Evolutionary conservation across 2,797 vertebrate species (phyloP), one percentile per base, ranked within the genome.

Genomic region (Gymnoscopelus braueri): DNA sequence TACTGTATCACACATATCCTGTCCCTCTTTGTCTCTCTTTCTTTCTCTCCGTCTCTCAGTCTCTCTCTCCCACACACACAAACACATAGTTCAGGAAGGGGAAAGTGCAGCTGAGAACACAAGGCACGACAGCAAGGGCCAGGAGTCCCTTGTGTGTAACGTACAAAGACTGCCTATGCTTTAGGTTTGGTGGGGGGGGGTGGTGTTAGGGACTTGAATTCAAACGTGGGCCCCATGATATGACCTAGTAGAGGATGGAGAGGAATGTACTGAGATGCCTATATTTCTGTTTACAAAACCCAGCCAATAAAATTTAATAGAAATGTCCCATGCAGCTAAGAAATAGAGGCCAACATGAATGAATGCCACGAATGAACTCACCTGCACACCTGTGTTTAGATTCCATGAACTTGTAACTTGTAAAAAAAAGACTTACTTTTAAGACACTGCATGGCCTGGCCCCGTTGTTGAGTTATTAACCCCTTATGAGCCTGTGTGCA

Each of bases 81-180:
- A 12, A 19, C 32, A 60, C n/a, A n/a, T 15, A 48, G 65, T 4
- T 52, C 47, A 64, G 55, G 52, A 76, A 65, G 19, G 50, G 68
- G 48, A 76, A 62, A 71, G 66, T 58, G 63, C 78, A 80, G 76
- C 83, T 81, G 77, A 79, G 74, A 80, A 75, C 73, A 85, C 80
- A 80, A 60, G 63, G 35, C 76, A 52, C 5, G 1, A 50, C 65
- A 66, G 53, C 53, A 58, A 44, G 55, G 62, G 52, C 66, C n/a
- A 44, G 63, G 52, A 59, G 74, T 70, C 70, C 69, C 76, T 52
- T 19, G 53, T 69, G 81, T 75, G 73, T 56, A 69, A 64, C 58
- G 48, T 39, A 71, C 71, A 85, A 78, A 70, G 63, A 51, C 39
- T 44, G 65, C 51, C 75, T 78, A 60, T 72, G 52, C 60, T 75